Base-by-base conservation (phyloP, 2,113 vertebrate species). In the Balaeniceps rex region DNA sequence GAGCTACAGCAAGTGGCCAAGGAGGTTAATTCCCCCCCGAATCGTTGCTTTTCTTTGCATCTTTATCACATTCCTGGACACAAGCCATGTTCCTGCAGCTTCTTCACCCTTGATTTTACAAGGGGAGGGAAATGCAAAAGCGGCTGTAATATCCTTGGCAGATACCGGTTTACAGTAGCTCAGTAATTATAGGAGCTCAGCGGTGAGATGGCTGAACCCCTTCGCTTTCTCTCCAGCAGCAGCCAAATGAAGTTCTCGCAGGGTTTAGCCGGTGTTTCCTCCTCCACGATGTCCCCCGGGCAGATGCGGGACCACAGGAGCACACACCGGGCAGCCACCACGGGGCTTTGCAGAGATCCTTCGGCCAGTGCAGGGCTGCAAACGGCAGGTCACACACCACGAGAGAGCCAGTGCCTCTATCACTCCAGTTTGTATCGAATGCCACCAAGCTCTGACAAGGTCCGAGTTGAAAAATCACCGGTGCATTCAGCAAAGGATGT, bases 71-170 rank as follows among this genome's bases (percentile, higher is more conserved):
- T 87, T 97, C 84, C 95, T 95, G 60, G 92, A 88, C 38, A 12
- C 70, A 75, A 86, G 79, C 94, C 92, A 75, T 7, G 49, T 54
- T 79, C 63, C 81, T 76, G 63, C 60, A 94, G 69, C 72, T 88
- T 94, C 92, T 88, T 96, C 61, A n/a, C 57, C 76, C 85, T 93
- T n/a, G 19, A 44, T 90, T 96, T 96, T 91, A 77, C 40, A 75
- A 80, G 75, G 46, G 47, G 34, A 76, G 65, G 29, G 75, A 83
- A 83, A 49, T n/a, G 60, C 82, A 87, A 84, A 81, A 87, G 74
- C 87, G 91, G 84, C 78, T 93, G 84, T 84, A 90, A 86, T 71
- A 88, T 90, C 89, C 79, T 94, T 97, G 94, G 96, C 94, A 96
- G 81, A 90, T 70, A 26, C 12, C 42, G 46, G 5, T 77, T 85